A percentile compares a stretch with the other conserved stretches of the same genome.
Evolutionary conservation across 2,797 vertebrate genomes (phyloP).

Genomic region (Mormyrus proboscirostris): DNA sequence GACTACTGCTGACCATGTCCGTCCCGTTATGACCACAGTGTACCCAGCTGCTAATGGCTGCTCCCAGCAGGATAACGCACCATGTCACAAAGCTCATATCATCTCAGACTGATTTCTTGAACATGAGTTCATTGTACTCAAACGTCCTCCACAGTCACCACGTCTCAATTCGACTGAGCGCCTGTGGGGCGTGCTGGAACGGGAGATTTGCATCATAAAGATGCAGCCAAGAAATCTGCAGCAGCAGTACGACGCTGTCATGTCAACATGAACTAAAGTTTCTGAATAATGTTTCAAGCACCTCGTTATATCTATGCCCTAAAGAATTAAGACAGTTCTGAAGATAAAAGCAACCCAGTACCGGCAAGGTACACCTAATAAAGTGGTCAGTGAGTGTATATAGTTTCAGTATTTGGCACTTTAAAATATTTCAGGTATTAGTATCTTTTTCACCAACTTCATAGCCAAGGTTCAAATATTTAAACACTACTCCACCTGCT

Average conservation of each 20-base stretch:
- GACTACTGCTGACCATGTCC: background rate
- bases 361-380: background rate
- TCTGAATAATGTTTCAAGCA: background rate
- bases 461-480: background rate
- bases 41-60: background rate
- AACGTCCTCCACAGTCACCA: background rate
- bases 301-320: background rate
- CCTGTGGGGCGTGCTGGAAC: background rate
- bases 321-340: background rate
- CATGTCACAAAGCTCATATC: background rate
- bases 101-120: background rate
- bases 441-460: background rate
- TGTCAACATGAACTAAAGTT: background rate
- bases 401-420: background rate
- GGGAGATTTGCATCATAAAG: background rate
- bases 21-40: background rate
- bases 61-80: background rate
- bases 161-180: background rate
- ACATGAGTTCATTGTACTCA: background rate
- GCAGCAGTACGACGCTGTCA: background rate
- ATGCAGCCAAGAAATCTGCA: background rate
- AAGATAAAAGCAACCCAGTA: background rate
- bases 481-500: background rate
- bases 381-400: background rate
- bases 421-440: background rate